Conservation (phyloP, 2,797 vertebrate genomes). For the Artibeus jamaicensis region DNA sequence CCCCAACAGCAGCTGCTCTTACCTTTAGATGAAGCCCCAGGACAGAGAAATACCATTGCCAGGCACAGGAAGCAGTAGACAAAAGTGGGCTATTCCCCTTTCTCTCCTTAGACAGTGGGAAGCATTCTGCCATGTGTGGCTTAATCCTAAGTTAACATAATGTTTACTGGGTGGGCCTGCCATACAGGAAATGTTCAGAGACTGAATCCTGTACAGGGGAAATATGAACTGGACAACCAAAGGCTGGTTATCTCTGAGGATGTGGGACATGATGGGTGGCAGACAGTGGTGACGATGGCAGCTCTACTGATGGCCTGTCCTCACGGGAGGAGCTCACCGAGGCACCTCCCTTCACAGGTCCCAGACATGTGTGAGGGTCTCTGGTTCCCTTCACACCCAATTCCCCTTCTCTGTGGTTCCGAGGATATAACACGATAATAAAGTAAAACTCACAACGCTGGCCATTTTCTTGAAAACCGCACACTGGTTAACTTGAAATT, state of each 20-base stretch:
- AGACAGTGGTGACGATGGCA: not conserved
- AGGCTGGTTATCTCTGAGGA: not conserved
- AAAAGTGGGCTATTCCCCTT: not conserved
- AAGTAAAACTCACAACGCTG: not conserved
- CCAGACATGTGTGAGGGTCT: not conserved
- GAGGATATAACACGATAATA: not conserved
- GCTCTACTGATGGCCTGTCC: not conserved
- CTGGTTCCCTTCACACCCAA: not conserved
- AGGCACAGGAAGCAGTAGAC: not conserved
- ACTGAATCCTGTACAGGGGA: not conserved
- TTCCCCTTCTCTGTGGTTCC: not conserved
- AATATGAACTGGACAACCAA: not conserved
- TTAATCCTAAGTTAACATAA: constrained; percentile 3
- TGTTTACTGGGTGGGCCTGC: not conserved
- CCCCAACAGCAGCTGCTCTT: constrained; percentile 7
- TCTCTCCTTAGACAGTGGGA: not conserved
- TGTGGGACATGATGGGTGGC: rapidly evolving
- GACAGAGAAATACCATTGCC: not conserved
- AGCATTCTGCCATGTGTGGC: not conserved
- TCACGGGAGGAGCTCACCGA: not conserved
- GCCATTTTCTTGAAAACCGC: not conserved
- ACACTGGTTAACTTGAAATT: not conserved
- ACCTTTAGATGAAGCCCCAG: not conserved
- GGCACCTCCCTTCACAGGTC: not conserved
- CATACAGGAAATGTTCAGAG: not conserved